These are phyloP conservation scores for Sinocyclocheilus grahami DNA, from an alignment of 2,113 vertebrate species.

Conservation along the genomic window DNA sequence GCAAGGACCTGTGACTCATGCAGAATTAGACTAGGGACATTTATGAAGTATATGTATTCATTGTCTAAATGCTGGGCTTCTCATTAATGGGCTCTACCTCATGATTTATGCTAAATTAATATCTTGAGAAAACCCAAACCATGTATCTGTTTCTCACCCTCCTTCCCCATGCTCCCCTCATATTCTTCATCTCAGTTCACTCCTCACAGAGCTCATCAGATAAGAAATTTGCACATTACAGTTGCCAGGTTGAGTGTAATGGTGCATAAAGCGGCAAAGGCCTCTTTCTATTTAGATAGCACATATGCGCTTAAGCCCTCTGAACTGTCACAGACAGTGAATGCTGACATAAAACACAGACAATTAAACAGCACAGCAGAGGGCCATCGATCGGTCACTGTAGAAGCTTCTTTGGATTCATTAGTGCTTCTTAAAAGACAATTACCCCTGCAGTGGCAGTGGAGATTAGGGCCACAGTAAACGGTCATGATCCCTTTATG, in stretches of 20 bases:
- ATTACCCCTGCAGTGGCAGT: slow-evolving; percentile 43
- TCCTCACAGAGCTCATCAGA: background rate
- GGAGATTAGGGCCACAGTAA: slow-evolving; percentile 36
- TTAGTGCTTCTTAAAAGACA: slow-evolving; percentile 41
- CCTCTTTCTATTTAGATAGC: slow-evolving; percentile 38
- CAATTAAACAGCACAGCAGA: slow-evolving; percentile 30
- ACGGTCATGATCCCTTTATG: slow-evolving; percentile 35
- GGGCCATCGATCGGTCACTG: slow-evolving; percentile 38
- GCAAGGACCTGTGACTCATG: background rate
- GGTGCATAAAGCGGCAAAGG: background rate
- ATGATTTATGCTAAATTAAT: background rate
- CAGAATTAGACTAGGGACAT: background rate
- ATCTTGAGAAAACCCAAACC: background rate
- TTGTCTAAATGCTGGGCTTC: background rate
- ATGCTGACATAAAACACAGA: slow-evolving; percentile 29
- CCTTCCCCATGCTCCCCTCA: background rate
- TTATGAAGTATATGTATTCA: background rate
- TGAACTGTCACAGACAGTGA: slow-evolving; percentile 10
- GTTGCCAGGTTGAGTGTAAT: slow-evolving; percentile 20
- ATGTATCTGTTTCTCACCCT: background rate
- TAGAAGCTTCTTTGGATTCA: slow-evolving; percentile 14
- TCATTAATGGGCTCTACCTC: background rate
- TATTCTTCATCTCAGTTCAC: background rate
- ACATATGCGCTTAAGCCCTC: slow-evolving; percentile 30
- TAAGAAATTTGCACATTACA: slow-evolving; percentile 24